These are phyloP conservation scores for Agriotes lineatus DNA, from an alignment of 2,888 invertebrate species.

Conservation along the genomic window DNA sequence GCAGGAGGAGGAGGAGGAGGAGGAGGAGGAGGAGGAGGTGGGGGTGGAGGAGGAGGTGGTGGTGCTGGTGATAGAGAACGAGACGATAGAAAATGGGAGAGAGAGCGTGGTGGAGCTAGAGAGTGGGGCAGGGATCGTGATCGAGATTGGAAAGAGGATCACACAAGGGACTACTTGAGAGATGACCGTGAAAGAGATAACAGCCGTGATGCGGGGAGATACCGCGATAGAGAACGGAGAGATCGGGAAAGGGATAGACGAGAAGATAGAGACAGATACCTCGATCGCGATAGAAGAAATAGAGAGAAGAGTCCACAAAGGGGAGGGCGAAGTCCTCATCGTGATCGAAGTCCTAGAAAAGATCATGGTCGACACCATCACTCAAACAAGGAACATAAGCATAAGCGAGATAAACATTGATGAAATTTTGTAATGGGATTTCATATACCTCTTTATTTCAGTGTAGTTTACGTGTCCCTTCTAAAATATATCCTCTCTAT, in stretches of 20 bases:
- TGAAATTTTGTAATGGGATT: slow-evolving; percentile 5
- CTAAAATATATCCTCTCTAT: too few relatives aligned
- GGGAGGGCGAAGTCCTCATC: slow-evolving; percentile 52
- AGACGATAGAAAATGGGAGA: slow-evolving; percentile 51
- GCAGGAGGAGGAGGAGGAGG: slow-evolving; percentile 14
- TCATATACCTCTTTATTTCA: neutral
- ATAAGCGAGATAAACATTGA: slow-evolving; percentile 50
- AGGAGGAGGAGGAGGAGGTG: too few relatives aligned
- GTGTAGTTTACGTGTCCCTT: too few relatives aligned
- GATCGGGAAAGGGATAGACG: slow-evolving; percentile 49
- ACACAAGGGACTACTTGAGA: slow-evolving; percentile 57
- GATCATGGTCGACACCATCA: slow-evolving; percentile 37
- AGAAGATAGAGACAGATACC: slow-evolving; percentile 55
- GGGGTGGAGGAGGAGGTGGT: too few relatives aligned
- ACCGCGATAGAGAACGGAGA: slow-evolving; percentile 51
- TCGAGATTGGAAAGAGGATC: slow-evolving; percentile 55
- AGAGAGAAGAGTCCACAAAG: slow-evolving; percentile 63
- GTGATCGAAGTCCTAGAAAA: slow-evolving; percentile 37
- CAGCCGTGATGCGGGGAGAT: slow-evolving; percentile 54
- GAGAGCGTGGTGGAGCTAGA: slow-evolving; percentile 48
- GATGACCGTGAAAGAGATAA: slow-evolving; percentile 56
- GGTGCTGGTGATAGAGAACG: slow-evolving; percentile 54
- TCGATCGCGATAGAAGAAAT: slow-evolving; percentile 58
- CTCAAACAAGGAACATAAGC: slow-evolving; percentile 51
- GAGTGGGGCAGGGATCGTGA: slow-evolving; percentile 58